These are phyloP conservation scores for Hemibagrus wyckioides DNA, from an alignment of 2,113 vertebrate species.

Conservation along the genomic window DNA sequence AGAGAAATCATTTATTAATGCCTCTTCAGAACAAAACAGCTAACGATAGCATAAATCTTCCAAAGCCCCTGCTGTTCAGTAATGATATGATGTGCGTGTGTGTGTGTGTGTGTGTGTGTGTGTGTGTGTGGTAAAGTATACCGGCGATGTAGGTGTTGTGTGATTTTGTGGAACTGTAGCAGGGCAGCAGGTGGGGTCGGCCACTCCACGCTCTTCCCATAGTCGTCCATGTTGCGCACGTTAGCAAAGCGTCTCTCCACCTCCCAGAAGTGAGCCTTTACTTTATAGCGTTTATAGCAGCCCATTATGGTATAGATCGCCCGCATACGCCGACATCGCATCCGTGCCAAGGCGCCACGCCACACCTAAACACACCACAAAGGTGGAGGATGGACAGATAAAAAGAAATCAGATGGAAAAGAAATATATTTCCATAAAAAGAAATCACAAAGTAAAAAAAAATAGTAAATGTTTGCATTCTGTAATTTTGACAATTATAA, in stretches of 20 bases:
- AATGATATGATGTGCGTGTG: not conserved
- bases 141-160: constrained; percentile 81
- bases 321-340: constrained; percentile 74
- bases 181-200: constrained; percentile 77
- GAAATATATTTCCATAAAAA: not conserved
- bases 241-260: constrained; percentile 78
- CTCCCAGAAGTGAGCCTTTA: constrained; percentile 82
- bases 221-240: constrained; percentile 78
- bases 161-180: constrained; percentile 79
- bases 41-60: not conserved
- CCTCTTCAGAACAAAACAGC: not conserved
- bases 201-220: constrained; percentile 82
- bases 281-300: constrained; percentile 86
- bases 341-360: constrained; percentile 85
- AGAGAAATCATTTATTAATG: constrained; percentile 15
- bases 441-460: not conserved
- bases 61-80: not conserved
- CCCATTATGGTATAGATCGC: constrained; percentile 86
- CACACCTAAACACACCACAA: constrained; percentile 76
- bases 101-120: not conserved
- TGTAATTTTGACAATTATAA: not conserved
- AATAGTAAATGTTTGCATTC: not conserved
- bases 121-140: constrained; percentile 51
- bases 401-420: not conserved
- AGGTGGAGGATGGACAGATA: not conserved